A percentile compares a stretch with the other conserved stretches of the same genome.
Evolutionary conservation across 2,797 vertebrate genomes (phyloP).

Genomic region (Acanthopagrus latus): DNA sequence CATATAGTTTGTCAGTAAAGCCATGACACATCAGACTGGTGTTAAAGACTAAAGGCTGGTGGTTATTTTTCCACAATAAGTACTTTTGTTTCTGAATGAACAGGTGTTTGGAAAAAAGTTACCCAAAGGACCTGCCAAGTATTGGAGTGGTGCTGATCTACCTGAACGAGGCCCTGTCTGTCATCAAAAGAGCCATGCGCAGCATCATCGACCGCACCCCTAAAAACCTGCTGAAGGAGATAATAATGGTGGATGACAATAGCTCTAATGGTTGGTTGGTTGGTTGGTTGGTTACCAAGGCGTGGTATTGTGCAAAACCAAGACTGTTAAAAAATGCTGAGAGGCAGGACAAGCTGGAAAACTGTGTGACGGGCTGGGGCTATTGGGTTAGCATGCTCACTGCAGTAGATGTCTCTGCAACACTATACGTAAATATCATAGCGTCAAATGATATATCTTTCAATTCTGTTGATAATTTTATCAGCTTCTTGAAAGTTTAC

Average conservation of each 20-base stretch:
- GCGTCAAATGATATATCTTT: no score
- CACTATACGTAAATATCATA: no score
- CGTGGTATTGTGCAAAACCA: not conserved
- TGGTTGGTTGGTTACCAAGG: not conserved
- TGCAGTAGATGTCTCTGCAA: no score
- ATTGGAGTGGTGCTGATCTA: slow-evolving; percentile 86
- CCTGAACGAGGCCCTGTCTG: slow-evolving; percentile 85
- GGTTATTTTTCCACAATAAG: not conserved
- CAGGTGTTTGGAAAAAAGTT: slow-evolving; percentile 83
- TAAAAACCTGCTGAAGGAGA: slow-evolving; percentile 82
- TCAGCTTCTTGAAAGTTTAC: no score
- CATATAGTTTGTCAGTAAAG: not conserved
- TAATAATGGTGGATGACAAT: slow-evolving; percentile 87
- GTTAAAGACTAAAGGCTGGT: no score
- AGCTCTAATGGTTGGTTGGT: slow-evolving; percentile 82
- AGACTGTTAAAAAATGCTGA: rapidly evolving
- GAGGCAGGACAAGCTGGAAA: not conserved
- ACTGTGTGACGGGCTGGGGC: no score
- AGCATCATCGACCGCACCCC: slow-evolving; percentile 85
- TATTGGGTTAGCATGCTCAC: no score
- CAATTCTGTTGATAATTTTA: no score
- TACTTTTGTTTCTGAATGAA: slow-evolving; percentile 11
- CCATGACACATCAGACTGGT: not conserved
- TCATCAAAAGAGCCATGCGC: slow-evolving; percentile 83
- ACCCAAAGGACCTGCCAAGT: slow-evolving; percentile 82